phyloP scores from a whole-genome alignment of 53 echinoderm and acorn worm species.

The Patiria pectinifera region DNA sequence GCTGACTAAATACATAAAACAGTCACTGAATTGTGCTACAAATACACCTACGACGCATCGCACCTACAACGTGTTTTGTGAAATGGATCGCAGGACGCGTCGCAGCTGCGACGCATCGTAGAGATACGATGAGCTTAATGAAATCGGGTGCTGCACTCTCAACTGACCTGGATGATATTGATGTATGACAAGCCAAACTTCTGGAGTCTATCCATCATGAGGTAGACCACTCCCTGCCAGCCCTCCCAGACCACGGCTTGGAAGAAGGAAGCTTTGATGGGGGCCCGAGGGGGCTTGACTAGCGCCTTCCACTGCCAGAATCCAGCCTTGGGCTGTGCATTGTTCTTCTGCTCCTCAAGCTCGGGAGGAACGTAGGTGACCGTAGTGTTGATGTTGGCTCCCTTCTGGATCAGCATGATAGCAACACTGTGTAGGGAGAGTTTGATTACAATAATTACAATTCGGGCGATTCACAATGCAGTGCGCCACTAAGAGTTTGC shows the following conservation, averaged over 20 bases:
- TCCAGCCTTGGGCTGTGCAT: conserved; percentile 38
- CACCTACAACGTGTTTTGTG: too few relatives aligned
- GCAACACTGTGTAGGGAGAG: conserved; percentile 65
- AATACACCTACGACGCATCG: too few relatives aligned
- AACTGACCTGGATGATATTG: conserved; percentile 75
- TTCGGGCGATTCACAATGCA: background rate
- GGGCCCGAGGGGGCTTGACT: conserved; percentile 62
- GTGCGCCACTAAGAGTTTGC: too few relatives aligned
- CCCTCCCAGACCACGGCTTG: conserved; percentile 78
- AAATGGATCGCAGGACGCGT: too few relatives aligned
- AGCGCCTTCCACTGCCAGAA: conserved; percentile 92
- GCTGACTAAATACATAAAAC: too few relatives aligned
- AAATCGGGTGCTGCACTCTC: too few relatives aligned
- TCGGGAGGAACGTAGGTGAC: conserved; percentile 64
- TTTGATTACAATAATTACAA: background rate
- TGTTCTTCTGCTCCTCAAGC: conserved; percentile 53
- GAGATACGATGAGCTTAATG: too few relatives aligned
- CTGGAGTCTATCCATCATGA: conserved; percentile 90
- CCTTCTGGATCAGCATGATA: conserved; percentile 85
- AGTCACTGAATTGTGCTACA: too few relatives aligned
- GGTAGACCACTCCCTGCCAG: conserved; percentile 96
- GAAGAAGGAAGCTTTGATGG: conserved; percentile 74
- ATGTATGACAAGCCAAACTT: conserved; percentile 74
- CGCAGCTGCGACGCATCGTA: too few relatives aligned
- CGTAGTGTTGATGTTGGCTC: conserved; percentile 75